These are phyloP conservation scores for Glossophaga mutica DNA, from an alignment of 2,797 vertebrate genomes.

Conservation along the genomic window DNA sequence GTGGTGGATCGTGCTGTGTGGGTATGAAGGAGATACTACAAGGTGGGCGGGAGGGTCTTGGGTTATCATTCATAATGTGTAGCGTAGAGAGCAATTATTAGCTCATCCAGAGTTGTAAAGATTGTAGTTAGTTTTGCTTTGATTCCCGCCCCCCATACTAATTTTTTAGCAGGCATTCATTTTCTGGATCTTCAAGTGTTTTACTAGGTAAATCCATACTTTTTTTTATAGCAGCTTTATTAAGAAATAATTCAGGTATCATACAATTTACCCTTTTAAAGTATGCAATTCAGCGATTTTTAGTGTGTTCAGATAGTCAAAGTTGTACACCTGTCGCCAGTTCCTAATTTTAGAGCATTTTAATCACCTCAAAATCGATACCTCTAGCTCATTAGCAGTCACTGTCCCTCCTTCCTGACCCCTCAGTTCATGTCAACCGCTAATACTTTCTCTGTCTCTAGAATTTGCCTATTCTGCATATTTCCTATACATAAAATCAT, in stretches of 20 bases:
- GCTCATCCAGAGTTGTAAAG: not conserved
- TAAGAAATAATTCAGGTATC: not conserved
- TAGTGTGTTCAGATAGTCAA: not conserved
- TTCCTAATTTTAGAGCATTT: not conserved
- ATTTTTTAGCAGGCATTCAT: not conserved
- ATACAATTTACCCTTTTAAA: not conserved
- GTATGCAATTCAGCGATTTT: not conserved
- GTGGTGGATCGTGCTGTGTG: not conserved
- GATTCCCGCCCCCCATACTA: not conserved
- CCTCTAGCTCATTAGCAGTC: not conserved
- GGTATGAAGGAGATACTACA: not conserved
- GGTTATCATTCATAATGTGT: not conserved
- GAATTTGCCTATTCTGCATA: not conserved
- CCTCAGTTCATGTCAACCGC: not conserved
- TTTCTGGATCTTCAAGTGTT: not conserved
- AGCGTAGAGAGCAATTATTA: not conserved
- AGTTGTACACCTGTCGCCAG: not conserved
- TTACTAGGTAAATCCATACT: not conserved
- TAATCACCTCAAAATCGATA: not conserved
- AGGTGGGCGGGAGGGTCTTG: not conserved
- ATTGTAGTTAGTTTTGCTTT: not conserved
- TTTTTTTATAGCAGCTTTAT: not conserved
- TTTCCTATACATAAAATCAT: not conserved
- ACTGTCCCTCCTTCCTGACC: not conserved
- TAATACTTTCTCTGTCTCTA: not conserved